Percentiles rank a stretch among this genome's conserved stretches.
Evolutionary conservation across 2,888 invertebrate genomes (phyloP).

Genomic region (Lepeophtheirus nordmannii): DNA sequence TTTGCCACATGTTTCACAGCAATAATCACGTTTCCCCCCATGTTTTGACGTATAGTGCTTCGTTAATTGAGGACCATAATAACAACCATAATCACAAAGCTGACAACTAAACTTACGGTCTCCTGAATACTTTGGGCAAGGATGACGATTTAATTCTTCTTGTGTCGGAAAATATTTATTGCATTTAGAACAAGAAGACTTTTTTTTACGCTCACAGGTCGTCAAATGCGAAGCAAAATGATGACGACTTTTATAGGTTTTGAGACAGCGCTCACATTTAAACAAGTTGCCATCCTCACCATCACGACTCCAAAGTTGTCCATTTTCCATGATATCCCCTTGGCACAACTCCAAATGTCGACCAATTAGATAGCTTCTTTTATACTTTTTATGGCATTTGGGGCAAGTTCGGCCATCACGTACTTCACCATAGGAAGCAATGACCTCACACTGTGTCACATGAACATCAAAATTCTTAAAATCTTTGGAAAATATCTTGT

Average conservation of each 20-base stretch:
- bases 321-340: background rate
- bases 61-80: background rate
- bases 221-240: background rate
- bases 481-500: background rate
- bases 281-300: background rate
- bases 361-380: background rate
- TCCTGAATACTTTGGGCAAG: background rate
- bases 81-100: background rate
- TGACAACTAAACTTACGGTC: background rate
- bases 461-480: background rate
- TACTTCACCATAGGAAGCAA: background rate
- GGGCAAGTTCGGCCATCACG: background rate
- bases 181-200: background rate
- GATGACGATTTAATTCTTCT: background rate
- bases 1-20: slow-evolving; percentile 1
- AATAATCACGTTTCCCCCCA: background rate
- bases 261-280: background rate
- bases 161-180: background rate
- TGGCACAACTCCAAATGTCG: background rate
- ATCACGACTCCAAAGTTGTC: background rate
- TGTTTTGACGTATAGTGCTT: background rate
- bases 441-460: background rate
- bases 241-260: background rate
- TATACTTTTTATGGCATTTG: slow-evolving; percentile 2
- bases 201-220: background rate